Conservation (phyloP, 1,140 invertebrate species). For the Globodera rostochiensis region DNA sequence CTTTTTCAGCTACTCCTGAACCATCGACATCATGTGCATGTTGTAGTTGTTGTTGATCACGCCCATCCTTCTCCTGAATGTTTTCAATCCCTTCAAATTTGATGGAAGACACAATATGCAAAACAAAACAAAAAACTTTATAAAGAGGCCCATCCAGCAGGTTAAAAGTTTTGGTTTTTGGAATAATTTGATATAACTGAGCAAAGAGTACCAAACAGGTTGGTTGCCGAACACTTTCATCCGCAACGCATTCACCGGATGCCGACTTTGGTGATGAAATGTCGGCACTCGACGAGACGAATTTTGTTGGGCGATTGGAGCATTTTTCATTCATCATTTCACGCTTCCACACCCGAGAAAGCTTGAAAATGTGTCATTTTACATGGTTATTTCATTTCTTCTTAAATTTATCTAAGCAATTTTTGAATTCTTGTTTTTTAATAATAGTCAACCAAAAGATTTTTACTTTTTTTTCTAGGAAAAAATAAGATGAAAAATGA, state of each 20-base stretch:
- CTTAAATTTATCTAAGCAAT: neutral
- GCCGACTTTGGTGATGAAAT: neutral
- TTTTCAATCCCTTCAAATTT: neutral
- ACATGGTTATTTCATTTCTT: no score
- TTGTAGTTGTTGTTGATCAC: neutral
- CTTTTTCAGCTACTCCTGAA: neutral
- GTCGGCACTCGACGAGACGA: constrained; percentile 1
- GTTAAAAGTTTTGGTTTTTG: no score
- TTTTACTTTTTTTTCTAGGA: neutral
- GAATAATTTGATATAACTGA: no score
- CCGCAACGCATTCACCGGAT: neutral
- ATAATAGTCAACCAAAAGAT: neutral
- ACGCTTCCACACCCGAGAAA: constrained; percentile 27
- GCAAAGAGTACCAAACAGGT: neutral
- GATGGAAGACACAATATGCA: neutral
- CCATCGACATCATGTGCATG: neutral
- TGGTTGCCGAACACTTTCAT: neutral
- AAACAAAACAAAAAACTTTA: no score
- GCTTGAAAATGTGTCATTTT: neutral
- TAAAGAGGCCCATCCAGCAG: no score
- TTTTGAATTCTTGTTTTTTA: neutral
- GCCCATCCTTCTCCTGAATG: neutral
- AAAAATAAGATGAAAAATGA: neutral
- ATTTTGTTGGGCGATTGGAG: constrained; percentile 21
- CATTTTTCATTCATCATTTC: constrained; percentile 23